A percentile compares a stretch with the other conserved stretches of the same genome.
These are phyloP conservation scores for Platyrinchus mystaceus DNA, from an alignment of 2,797 vertebrate species.

Conservation along the genomic window DNA sequence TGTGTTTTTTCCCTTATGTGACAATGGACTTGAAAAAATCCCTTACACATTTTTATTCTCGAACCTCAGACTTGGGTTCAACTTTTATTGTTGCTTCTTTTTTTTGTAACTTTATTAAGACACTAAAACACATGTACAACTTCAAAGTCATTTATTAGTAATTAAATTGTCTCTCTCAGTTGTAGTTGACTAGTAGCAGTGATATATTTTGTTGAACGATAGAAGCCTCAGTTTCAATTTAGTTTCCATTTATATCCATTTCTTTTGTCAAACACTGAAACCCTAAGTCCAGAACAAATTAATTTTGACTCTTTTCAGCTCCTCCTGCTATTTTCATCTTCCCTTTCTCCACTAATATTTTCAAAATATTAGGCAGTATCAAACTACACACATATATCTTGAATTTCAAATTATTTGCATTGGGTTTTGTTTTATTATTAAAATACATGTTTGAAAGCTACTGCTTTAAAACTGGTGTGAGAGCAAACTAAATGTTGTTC, in stretches of 20 bases:
- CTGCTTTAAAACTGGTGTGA: not conserved
- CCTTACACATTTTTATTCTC: not conserved
- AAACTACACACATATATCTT: not conserved
- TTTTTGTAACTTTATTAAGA: constrained; percentile 10
- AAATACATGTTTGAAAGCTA: not conserved
- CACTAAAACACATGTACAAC: not conserved
- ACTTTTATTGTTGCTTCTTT: not conserved
- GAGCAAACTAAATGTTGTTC: not conserved
- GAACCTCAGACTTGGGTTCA: not conserved
- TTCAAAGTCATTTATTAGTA: constrained; percentile 48
- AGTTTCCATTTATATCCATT: constrained; percentile 24
- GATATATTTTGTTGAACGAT: constrained; percentile 7
- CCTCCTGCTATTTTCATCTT: not conserved
- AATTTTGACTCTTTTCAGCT: not conserved
- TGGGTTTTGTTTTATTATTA: not conserved
- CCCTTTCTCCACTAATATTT: not conserved
- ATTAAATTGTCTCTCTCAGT: constrained; percentile 15
- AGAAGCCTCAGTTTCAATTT: constrained; percentile 7
- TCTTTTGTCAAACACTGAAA: not conserved
- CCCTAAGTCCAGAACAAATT: not conserved
- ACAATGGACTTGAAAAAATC: not conserved
- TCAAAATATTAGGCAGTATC: not conserved
- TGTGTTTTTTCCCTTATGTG: not conserved
- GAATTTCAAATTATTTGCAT: not conserved
- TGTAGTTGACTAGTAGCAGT: constrained; percentile 20